Evolutionary conservation across 2,888 invertebrate species (phyloP).

Genomic region (Andrena marginata): DNA sequence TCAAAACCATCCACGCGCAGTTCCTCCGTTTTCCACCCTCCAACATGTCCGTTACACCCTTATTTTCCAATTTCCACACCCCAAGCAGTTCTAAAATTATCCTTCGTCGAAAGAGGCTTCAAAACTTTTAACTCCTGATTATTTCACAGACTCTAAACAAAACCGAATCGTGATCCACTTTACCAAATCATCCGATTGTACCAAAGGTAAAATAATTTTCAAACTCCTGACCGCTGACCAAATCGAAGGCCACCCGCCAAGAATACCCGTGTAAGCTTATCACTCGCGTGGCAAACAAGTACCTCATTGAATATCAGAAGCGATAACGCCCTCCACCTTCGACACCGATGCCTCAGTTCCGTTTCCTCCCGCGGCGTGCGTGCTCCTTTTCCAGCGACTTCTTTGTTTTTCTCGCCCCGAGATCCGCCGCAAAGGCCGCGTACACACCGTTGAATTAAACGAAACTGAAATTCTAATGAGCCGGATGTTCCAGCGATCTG

Average conservation of each 20-base stretch:
- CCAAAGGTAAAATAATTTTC: too few species aligned
- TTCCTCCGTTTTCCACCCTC: too few species aligned
- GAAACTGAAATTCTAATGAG: constrained; percentile 56
- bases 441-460: constrained; percentile 49
- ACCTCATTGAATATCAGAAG: constrained; percentile 19
- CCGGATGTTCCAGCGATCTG: constrained; percentile 58
- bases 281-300: constrained; percentile 8
- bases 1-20: too few species aligned
- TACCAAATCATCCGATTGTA: too few species aligned
- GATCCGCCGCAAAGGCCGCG: constrained; percentile 37
- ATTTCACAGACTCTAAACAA: too few species aligned
- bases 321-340: constrained; percentile 13
- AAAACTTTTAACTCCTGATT: too few species aligned
- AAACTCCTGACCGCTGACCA: background rate
- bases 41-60: too few species aligned
- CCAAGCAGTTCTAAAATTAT: too few species aligned
- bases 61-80: too few species aligned
- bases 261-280: background rate
- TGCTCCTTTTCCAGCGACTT: constrained; percentile 5
- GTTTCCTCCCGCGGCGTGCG: constrained; percentile 11
- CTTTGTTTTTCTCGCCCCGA: constrained; percentile 51
- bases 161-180: too few species aligned
- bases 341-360: background rate
- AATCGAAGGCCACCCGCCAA: background rate
- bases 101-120: too few species aligned